Percentiles rank a stretch among this genome's conserved stretches.
phyloP scores from a whole-genome alignment of 2,888 invertebrate species.

The Caenorhabditis wallacei region DNA sequence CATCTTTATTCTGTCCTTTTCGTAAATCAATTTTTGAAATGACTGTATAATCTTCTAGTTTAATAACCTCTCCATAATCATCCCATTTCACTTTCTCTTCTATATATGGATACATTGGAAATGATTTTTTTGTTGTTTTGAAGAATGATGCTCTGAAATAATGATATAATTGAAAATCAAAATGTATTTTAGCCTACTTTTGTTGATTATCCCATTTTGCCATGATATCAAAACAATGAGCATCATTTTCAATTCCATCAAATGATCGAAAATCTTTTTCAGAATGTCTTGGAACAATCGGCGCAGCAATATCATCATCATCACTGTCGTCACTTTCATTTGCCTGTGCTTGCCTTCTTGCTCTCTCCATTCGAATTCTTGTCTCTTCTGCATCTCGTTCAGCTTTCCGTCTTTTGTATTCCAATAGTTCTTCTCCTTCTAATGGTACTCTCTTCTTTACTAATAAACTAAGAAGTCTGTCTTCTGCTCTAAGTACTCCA shows the following conservation, averaged over 20 bases:
- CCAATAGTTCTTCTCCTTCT: slow-evolving; percentile 86
- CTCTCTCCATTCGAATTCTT: slow-evolving; percentile 55
- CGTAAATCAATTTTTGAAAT: slow-evolving; percentile 44
- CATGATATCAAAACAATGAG: slow-evolving; percentile 69
- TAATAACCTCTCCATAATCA: slow-evolving; percentile 96
- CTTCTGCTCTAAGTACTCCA: slow-evolving; percentile 42
- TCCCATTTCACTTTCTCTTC: slow-evolving; percentile 90
- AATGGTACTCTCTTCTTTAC: slow-evolving; percentile 85
- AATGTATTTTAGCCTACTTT: no score
- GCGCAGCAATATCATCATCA: slow-evolving; percentile 83
- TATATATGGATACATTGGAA: slow-evolving; percentile 96
- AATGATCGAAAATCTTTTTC: slow-evolving; percentile 56
- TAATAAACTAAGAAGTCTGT: slow-evolving; percentile 53
- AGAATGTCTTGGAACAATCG: slow-evolving; percentile 75
- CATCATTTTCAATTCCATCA: slow-evolving; percentile 49
- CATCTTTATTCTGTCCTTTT: slow-evolving; percentile 46
- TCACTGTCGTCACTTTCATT: slow-evolving; percentile 82
- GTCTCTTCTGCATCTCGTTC: slow-evolving; percentile 84
- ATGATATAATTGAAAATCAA: slow-evolving; percentile 18
- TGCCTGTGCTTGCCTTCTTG: slow-evolving; percentile 46
- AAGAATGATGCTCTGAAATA: slow-evolving; percentile 87
- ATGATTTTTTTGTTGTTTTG: slow-evolving; percentile 92
- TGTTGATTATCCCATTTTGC: slow-evolving; percentile 73
- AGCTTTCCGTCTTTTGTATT: slow-evolving; percentile 84
- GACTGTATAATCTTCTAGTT: slow-evolving; percentile 91